Evolutionary conservation across 2,113 vertebrate species (phyloP).

Genomic region (Istiophorus platypterus): DNA sequence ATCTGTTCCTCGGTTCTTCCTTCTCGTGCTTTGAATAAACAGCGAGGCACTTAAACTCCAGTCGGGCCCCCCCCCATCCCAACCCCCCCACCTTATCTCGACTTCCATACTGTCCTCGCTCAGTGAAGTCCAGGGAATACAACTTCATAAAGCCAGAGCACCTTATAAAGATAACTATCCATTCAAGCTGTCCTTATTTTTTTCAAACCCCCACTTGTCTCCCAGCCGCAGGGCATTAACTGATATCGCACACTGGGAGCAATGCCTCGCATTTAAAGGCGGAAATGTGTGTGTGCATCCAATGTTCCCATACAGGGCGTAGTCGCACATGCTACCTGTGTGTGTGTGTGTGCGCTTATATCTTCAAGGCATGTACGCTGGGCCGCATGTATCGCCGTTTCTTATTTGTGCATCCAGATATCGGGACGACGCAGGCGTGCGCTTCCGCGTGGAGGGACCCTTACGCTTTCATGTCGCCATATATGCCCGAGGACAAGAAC

Average conservation of each 20-base stretch:
- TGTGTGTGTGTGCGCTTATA: neutral
- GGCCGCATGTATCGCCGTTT: neutral
- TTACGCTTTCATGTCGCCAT: neutral
- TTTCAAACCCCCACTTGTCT: slow-evolving; percentile 31
- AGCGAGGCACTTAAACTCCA: slow-evolving; percentile 39
- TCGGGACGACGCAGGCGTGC: neutral
- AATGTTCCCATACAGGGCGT: neutral
- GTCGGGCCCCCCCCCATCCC: slow-evolving; percentile 1
- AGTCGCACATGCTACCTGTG: neutral
- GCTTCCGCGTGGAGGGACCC: neutral
- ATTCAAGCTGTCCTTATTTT: slow-evolving; percentile 62
- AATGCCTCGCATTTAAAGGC: slow-evolving; percentile 28
- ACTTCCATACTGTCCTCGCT: slow-evolving; percentile 62
- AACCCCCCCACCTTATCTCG: slow-evolving; percentile 62
- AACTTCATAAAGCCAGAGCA: slow-evolving; percentile 57
- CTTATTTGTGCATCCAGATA: slow-evolving; percentile 35
- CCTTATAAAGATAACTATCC: slow-evolving; percentile 71
- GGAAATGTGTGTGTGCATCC: neutral
- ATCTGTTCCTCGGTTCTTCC: slow-evolving; percentile 9
- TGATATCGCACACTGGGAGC: slow-evolving; percentile 35
- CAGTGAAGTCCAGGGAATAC: slow-evolving; percentile 69
- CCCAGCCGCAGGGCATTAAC: slow-evolving; percentile 30
- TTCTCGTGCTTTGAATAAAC: slow-evolving; percentile 64
- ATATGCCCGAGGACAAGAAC: slow-evolving; percentile 19
- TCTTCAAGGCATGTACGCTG: slow-evolving; percentile 7